Conservation (phyloP, 2,113 vertebrate genomes). For the Chlamydotis undulata region DNA sequence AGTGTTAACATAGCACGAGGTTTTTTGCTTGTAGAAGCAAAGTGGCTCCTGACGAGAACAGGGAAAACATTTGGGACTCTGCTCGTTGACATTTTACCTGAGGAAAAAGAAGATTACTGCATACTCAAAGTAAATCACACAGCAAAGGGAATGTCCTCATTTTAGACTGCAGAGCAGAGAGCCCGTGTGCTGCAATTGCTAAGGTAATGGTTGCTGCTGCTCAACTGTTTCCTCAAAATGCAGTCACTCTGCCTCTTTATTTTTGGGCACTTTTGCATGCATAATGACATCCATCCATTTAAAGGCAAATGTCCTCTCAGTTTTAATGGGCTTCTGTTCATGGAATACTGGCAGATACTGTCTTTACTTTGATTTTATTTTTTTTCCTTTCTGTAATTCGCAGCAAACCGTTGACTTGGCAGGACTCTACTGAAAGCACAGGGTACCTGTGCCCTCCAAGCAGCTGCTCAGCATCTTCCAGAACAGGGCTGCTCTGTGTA, state of each 20-base stretch:
- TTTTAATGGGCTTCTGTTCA: conserved; percentile 61
- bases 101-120: conserved; percentile 47
- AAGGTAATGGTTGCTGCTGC: conserved; percentile 52
- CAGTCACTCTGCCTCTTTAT: conserved; percentile 62
- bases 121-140: conserved; percentile 41
- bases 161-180: conserved; percentile 56
- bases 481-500: neutral
- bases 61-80: conserved; percentile 41
- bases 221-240: conserved; percentile 65
- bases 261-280: conserved; percentile 66
- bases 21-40: neutral
- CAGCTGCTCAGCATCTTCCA: neutral
- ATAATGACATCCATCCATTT: conserved; percentile 61
- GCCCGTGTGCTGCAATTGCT: conserved; percentile 49
- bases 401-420: neutral
- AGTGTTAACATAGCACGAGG: neutral
- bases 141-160: conserved; percentile 64
- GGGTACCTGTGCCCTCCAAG: neutral
- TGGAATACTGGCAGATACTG: conserved; percentile 20
- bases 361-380: neutral
- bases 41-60: conserved; percentile 13
- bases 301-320: conserved; percentile 58
- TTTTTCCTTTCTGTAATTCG: neutral
- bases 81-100: conserved; percentile 58
- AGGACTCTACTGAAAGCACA: neutral